A percentile compares a stretch with the other conserved stretches of the same genome.
phyloP scores from a whole-genome alignment of 2,888 invertebrate species.

The Ceraclea dissimilis region DNA sequence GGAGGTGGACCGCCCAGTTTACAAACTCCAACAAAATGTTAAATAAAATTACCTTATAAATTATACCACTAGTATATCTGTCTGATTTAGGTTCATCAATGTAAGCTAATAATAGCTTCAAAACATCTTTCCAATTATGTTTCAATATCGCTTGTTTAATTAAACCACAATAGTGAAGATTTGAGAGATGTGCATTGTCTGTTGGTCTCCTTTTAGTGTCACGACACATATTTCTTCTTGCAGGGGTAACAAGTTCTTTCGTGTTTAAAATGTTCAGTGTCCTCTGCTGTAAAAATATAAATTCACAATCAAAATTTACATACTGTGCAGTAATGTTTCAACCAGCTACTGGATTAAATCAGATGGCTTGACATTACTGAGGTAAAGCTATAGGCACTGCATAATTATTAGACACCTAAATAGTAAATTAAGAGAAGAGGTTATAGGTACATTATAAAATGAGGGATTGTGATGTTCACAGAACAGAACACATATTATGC shows the following conservation, averaged over 20 bases:
- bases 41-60: constrained; percentile 17
- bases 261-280: constrained; percentile 18
- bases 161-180: constrained; percentile 16
- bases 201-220: neutral
- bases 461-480: too few relatives aligned
- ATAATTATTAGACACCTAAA: too few relatives aligned
- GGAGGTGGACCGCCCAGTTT: too few relatives aligned
- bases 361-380: too few relatives aligned
- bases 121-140: constrained; percentile 17
- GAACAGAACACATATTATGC: too few relatives aligned
- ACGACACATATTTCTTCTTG: constrained; percentile 4
- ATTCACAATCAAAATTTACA: neutral
- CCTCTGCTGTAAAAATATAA: constrained; percentile 11
- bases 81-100: constrained; percentile 18
- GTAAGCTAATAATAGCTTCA: constrained; percentile 19
- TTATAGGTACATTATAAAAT: too few relatives aligned
- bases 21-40: too few relatives aligned
- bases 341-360: too few relatives aligned
- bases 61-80: constrained; percentile 3
- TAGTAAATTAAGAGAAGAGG: too few relatives aligned
- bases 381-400: too few relatives aligned
- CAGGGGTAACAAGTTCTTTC: neutral
- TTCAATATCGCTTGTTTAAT: constrained; percentile 20
- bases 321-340: too few relatives aligned
- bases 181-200: constrained; percentile 7